Percentiles rank a stretch among this genome's conserved stretches.
Conservation (phyloP, 2,113 vertebrate species). For the Oryzias javanicus region DNA sequence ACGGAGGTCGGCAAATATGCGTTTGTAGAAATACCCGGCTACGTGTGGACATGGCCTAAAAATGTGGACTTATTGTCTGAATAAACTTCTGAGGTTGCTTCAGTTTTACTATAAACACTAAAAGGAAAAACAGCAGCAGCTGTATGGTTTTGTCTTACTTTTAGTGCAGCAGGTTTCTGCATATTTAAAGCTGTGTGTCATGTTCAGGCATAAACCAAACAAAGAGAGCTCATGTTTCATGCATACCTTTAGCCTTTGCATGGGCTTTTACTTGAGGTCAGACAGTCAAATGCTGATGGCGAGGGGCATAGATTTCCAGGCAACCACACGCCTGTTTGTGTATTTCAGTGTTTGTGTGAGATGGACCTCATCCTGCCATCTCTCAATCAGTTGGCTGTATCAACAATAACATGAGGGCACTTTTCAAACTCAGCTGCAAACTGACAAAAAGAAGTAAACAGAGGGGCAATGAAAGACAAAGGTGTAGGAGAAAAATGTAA, state of each 20-base stretch:
- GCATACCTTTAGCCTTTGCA: slow-evolving; percentile 40
- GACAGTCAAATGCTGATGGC: slow-evolving; percentile 23
- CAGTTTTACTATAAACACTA: background rate
- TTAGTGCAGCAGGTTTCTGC: slow-evolving; percentile 4
- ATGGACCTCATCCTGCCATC: slow-evolving; percentile 1
- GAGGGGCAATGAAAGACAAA: slow-evolving; percentile 4
- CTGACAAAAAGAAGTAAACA: slow-evolving; percentile 19
- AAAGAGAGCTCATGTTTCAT: slow-evolving; percentile 24
- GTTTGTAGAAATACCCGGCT: too few relatives aligned
- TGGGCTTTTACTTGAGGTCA: slow-evolving; percentile 24
- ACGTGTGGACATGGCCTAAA: too few relatives aligned
- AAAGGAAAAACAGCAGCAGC: background rate
- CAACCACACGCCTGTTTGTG: slow-evolving; percentile 1
- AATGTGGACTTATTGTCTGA: too few relatives aligned
- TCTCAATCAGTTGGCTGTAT: slow-evolving; percentile 15
- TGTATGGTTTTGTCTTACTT: slow-evolving; percentile 2
- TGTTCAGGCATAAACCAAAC: slow-evolving; percentile 22
- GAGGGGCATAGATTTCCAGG: slow-evolving; percentile 6
- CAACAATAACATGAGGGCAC: slow-evolving; percentile 26
- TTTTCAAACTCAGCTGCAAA: slow-evolving; percentile 16
- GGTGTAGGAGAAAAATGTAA: background rate
- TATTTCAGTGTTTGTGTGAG: slow-evolving; percentile 8
- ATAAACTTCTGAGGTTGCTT: background rate
- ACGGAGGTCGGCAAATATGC: too few relatives aligned
- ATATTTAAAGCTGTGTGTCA: slow-evolving; percentile 24